phyloP scores from a whole-genome alignment of 1,140 invertebrate species.

The Zophobas morio region DNA sequence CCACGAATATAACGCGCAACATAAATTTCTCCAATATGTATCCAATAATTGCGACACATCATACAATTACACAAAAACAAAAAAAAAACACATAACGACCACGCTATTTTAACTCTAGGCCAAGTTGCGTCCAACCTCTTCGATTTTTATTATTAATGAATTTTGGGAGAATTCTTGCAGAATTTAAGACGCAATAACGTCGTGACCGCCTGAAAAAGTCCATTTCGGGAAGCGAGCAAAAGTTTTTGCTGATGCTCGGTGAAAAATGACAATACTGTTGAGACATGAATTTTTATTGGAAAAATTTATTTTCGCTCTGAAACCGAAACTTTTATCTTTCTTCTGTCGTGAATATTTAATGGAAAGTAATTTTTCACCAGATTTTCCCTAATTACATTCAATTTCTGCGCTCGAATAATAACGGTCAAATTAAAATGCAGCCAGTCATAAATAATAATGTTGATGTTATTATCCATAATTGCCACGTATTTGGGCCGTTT shows the following conservation, averaged over 20 bases:
- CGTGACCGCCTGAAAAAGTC: conserved; percentile 11
- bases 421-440: not conserved
- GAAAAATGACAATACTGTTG: conserved; percentile 33
- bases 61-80: not conserved
- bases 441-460: not conserved
- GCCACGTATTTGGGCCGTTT: no score
- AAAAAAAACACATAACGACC: no score
- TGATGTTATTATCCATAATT: no score
- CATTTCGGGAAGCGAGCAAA: not conserved
- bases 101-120: no score
- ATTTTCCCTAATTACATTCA: not conserved
- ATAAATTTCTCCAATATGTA: no score
- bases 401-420: not conserved
- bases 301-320: conserved; percentile 15
- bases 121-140: no score
- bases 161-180: not conserved
- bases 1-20: not conserved
- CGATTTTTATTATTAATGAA: no score
- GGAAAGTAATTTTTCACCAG: conserved; percentile 5
- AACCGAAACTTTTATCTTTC: conserved; percentile 22
- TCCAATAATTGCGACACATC: not conserved
- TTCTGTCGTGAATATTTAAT: conserved; percentile 24
- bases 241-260: conserved; percentile 24
- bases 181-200: not conserved
- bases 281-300: conserved; percentile 41